Conservation (phyloP, 2,888 invertebrate genomes). For the Deilephila porcellus region DNA sequence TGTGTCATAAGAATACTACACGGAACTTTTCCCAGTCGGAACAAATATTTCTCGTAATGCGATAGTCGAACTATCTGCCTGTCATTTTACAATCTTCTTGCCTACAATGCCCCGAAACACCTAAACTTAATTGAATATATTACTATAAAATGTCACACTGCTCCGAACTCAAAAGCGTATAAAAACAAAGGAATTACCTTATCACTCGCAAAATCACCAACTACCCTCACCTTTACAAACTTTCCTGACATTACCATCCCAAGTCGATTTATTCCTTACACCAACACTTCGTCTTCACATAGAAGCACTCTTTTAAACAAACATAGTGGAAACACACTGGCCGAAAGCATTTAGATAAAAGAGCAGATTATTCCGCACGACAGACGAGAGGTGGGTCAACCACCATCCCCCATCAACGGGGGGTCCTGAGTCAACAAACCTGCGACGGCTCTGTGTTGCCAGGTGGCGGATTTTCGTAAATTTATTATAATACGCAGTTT, state of each 20-base stretch:
- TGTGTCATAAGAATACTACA: no score
- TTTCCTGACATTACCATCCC: not conserved
- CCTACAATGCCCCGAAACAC: no score
- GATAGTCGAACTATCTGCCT: no score
- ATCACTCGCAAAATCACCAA: no score
- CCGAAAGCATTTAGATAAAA: slow-evolving; percentile 19
- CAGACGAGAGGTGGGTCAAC: not conserved
- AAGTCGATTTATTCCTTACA: not conserved
- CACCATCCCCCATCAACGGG: not conserved
- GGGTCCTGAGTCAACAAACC: slow-evolving; percentile 4
- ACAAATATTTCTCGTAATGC: no score
- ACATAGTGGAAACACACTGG: slow-evolving; percentile 4
- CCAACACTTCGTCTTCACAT: not conserved
- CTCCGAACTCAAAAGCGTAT: not conserved
- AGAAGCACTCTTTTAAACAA: slow-evolving; percentile 17
- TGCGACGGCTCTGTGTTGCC: not conserved
- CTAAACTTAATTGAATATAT: not conserved
- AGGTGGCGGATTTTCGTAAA: not conserved
- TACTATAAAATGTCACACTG: not conserved
- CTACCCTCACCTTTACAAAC: no score
- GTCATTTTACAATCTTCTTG: no score
- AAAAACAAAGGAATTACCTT: no score
- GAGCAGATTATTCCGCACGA: slow-evolving; percentile 21
- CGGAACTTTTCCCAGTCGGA: no score
- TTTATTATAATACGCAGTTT: no score